Evolutionary conservation across 2,797 vertebrate genomes (phyloP).

Genomic region (Rhyacichthys aspro): DNA sequence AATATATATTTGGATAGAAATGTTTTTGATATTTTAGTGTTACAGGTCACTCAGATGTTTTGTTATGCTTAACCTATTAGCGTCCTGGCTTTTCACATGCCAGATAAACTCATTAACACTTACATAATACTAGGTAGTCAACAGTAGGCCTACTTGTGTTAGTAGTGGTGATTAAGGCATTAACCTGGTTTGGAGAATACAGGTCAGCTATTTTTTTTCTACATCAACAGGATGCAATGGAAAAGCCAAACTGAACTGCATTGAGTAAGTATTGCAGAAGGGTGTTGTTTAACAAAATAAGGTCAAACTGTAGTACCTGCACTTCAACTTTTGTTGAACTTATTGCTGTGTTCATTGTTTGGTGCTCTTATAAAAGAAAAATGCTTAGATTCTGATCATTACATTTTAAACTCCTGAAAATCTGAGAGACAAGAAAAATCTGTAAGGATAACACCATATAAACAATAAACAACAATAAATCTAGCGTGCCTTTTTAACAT

Average conservation of each 20-base stretch:
- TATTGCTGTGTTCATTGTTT: too few relatives aligned
- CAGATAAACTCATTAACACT: slow-evolving; percentile 16
- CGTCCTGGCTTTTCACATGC: slow-evolving; percentile 5
- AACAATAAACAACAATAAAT: too few relatives aligned
- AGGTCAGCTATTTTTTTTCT: slow-evolving; percentile 48
- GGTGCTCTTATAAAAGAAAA: too few relatives aligned
- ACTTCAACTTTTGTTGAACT: not conserved
- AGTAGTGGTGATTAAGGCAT: slow-evolving; percentile 37
- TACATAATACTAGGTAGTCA: slow-evolving; percentile 7
- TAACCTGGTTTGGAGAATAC: slow-evolving; percentile 51
- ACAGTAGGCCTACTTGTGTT: slow-evolving; percentile 17
- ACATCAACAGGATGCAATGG: slow-evolving; percentile 8
- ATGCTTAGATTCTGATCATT: too few relatives aligned
- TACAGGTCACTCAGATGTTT: too few relatives aligned
- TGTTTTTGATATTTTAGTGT: too few relatives aligned
- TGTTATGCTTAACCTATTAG: not conserved
- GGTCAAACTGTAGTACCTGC: slow-evolving; percentile 7
- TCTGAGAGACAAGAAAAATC: not conserved
- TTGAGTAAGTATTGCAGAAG: slow-evolving; percentile 2
- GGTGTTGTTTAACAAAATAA: slow-evolving; percentile 25
- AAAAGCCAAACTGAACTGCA: slow-evolving; percentile 20
- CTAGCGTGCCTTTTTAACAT: too few relatives aligned
- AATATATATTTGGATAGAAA: too few relatives aligned
- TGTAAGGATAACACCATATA: not conserved
- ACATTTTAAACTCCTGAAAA: not conserved